Percentiles rank a stretch among this genome's conserved stretches.
Conservation (phyloP, 2,113 vertebrate species). For the Channa argus region DNA sequence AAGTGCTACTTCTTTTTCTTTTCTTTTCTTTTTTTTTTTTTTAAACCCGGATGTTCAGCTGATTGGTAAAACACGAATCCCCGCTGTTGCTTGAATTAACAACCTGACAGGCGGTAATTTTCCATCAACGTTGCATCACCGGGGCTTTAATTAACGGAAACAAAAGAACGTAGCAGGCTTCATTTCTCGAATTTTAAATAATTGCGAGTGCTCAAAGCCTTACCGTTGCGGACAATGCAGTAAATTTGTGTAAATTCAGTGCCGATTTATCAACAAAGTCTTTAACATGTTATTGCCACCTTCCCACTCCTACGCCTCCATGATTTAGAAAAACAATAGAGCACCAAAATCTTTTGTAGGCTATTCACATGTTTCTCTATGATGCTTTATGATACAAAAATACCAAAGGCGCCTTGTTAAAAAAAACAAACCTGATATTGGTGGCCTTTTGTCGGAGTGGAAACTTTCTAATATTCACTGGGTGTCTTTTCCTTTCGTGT, state of each 20-base stretch:
- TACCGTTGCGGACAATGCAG: neutral
- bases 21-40: neutral
- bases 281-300: constrained; percentile 14
- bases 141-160: constrained; percentile 49
- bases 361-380: constrained; percentile 6
- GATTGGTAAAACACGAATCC: constrained; percentile 24
- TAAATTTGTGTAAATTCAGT: constrained; percentile 4
- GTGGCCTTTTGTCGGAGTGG: neutral
- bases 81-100: constrained; percentile 13
- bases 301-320: constrained; percentile 31
- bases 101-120: constrained; percentile 44
- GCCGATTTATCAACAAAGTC: neutral
- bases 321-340: constrained; percentile 25
- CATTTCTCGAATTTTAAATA: constrained; percentile 33
- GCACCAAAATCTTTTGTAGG: constrained; percentile 6
- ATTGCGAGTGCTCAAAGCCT: constrained; percentile 24
- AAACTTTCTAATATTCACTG: no score
- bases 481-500: no score
- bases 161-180: constrained; percentile 33
- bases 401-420: neutral
- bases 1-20: constrained; percentile 1
- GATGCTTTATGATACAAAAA: neutral
- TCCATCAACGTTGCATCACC: constrained; percentile 45
- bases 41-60: constrained; percentile 17
- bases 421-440: neutral